These are phyloP conservation scores for Magallana gigas DNA, from an alignment of 1,140 invertebrate species.

Conservation along the genomic window DNA sequence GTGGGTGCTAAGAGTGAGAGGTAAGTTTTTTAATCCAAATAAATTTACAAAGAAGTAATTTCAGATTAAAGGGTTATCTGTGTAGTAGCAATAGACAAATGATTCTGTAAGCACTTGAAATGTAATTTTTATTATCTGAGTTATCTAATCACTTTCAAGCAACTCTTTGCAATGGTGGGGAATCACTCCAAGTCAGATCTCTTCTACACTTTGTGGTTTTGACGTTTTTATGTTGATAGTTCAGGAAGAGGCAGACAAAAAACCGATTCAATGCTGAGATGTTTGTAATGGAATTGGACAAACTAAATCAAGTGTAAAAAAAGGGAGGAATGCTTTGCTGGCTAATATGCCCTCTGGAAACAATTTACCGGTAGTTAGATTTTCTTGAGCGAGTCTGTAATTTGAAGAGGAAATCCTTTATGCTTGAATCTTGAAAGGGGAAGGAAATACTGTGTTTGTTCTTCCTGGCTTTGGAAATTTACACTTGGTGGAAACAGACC, in stretches of 20 bases:
- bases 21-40: background rate
- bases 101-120: constrained; percentile 22
- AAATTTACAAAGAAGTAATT: background rate
- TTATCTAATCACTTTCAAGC: constrained; percentile 26
- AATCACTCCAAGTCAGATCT: background rate
- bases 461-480: background rate
- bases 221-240: background rate
- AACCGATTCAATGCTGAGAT: background rate
- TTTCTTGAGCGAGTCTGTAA: constrained; percentile 15
- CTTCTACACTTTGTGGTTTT: background rate
- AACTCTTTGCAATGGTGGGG: background rate
- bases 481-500: background rate
- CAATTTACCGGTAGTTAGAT: constrained; percentile 14
- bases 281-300: constrained; percentile 31
- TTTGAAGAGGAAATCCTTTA: constrained; percentile 38
- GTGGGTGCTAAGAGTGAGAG: too few relatives aligned
- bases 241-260: background rate
- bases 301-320: constrained; percentile 35
- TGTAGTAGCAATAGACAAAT: background rate
- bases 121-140: background rate
- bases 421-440: constrained; percentile 30
- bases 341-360: constrained; percentile 28
- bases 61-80: constrained; percentile 1
- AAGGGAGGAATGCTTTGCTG: constrained; percentile 18
- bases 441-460: background rate